Percentiles rank a stretch among this genome's conserved stretches.
Conservation (phyloP, 2,888 invertebrate species). For the Agriopis leucophaearia region DNA sequence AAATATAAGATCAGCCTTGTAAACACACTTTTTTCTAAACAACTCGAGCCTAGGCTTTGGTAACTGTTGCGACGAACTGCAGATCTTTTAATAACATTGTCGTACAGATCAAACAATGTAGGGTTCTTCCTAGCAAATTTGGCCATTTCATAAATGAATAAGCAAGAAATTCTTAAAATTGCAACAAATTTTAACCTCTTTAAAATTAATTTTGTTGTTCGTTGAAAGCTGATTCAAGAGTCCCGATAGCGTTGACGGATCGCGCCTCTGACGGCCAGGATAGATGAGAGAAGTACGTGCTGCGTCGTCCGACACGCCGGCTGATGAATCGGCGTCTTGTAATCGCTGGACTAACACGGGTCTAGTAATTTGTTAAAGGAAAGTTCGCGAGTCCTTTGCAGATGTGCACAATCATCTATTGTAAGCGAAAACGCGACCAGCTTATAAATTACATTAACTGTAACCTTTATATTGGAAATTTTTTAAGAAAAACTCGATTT, state of each 20-base stretch:
- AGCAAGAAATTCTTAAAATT: neutral
- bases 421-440: slow-evolving; percentile 62
- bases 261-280: slow-evolving; percentile 71
- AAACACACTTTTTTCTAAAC: no score
- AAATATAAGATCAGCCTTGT: no score
- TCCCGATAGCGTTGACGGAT: slow-evolving; percentile 80
- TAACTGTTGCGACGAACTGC: no score
- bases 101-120: no score
- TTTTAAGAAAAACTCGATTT: slow-evolving; percentile 25
- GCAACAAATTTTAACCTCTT: slow-evolving; percentile 26
- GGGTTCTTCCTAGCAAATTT: no score
- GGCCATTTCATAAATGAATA: no score
- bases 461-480: slow-evolving; percentile 28
- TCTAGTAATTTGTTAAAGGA: slow-evolving; percentile 74
- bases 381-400: slow-evolving; percentile 65
- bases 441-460: slow-evolving; percentile 47
- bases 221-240: slow-evolving; percentile 62
- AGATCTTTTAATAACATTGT: no score
- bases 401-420: slow-evolving; percentile 73
- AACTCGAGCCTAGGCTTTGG: no score
- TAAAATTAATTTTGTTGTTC: slow-evolving; percentile 76
- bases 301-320: slow-evolving; percentile 64
- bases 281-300: slow-evolving; percentile 81
- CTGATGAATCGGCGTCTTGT: slow-evolving; percentile 83
- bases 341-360: slow-evolving; percentile 81